Percentiles rank a stretch among this genome's conserved stretches.
Evolutionary conservation across 2,113 vertebrate species (phyloP).

Genomic region (Procapra przewalskii): DNA sequence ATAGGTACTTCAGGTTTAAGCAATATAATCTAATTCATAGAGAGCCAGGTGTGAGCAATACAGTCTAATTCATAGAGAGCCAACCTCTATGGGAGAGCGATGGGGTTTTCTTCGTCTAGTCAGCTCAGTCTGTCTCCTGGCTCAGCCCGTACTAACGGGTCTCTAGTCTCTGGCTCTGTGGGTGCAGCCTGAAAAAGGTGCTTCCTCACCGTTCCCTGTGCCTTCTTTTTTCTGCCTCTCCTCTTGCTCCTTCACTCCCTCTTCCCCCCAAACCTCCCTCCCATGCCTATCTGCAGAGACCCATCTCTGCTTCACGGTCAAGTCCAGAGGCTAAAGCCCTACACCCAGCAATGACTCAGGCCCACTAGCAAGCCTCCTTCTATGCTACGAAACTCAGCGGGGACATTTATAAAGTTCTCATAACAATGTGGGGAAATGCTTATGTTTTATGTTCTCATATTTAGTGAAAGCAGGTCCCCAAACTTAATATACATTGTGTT

Average conservation of each 20-base stretch:
- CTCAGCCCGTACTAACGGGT: not conserved
- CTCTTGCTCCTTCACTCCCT: not conserved
- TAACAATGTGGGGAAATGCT: not conserved
- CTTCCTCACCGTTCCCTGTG: not conserved
- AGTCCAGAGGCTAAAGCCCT: not conserved
- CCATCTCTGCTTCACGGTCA: not conserved
- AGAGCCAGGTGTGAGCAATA: not conserved
- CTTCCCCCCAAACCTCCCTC: no score
- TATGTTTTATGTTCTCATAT: not conserved
- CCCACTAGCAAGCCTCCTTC: not conserved
- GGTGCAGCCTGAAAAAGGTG: not conserved
- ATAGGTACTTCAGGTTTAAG: not conserved
- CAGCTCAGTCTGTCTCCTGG: not conserved
- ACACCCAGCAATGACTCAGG: not conserved
- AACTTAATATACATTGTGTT: not conserved
- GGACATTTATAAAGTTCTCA: not conserved
- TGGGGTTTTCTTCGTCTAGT: not conserved
- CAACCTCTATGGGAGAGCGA: not conserved
- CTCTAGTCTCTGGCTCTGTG: not conserved
- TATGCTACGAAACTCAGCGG: fast-evolving
- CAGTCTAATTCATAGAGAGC: not conserved
- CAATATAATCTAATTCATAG: not conserved
- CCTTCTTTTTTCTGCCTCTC: not conserved
- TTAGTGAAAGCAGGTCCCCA: not conserved
- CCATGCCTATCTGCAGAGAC: not conserved